Conservation (phyloP, 64 coral and sea anemone genomes). For the Montipora sp. region DNA sequence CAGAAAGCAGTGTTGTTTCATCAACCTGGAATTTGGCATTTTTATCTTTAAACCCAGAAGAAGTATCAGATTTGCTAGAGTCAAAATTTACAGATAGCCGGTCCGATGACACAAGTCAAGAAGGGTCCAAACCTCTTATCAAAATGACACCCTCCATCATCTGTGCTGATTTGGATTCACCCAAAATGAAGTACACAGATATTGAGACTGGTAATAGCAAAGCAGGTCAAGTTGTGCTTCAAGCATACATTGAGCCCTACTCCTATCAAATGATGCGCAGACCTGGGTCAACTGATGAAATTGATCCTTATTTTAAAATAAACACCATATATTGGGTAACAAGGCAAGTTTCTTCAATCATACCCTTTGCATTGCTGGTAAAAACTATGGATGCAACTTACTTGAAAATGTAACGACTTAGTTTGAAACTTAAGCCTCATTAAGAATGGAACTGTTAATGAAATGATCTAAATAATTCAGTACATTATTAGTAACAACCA, state of each 20-base stretch:
- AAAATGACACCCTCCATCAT: conserved; percentile 99
- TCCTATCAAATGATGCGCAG: conserved; percentile 92
- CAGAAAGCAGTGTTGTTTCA: conserved; percentile 28
- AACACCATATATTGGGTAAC: conserved; percentile 98
- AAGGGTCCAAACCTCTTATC: conserved; percentile 80
- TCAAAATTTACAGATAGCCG: conserved; percentile 51
- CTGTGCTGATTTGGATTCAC: conserved; percentile 93
- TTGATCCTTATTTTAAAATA: conserved; percentile 97
- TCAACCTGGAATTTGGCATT: conserved; percentile 93
- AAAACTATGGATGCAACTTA: conserved; percentile 98
- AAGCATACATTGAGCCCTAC: conserved; percentile 93
- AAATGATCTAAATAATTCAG: no score
- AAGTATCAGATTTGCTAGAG: conserved; percentile 67
- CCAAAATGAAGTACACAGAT: conserved; percentile 77
- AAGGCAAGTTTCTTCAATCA: conserved; percentile 70
- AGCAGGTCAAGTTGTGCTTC: conserved; percentile 84
- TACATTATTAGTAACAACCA: no score
- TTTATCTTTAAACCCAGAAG: conserved; percentile 75
- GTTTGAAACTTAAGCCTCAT: no score
- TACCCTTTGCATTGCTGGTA: conserved; percentile 96
- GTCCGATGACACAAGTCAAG: conserved; percentile 25
- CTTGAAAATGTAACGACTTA: conserved; percentile 48
- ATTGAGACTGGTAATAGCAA: conserved; percentile 57
- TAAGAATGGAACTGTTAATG: no score
- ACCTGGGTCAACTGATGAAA: conserved; percentile 85